Evolutionary conservation across 2,888 invertebrate genomes (phyloP).

Genomic region (Caenorhabditis afra): DNA sequence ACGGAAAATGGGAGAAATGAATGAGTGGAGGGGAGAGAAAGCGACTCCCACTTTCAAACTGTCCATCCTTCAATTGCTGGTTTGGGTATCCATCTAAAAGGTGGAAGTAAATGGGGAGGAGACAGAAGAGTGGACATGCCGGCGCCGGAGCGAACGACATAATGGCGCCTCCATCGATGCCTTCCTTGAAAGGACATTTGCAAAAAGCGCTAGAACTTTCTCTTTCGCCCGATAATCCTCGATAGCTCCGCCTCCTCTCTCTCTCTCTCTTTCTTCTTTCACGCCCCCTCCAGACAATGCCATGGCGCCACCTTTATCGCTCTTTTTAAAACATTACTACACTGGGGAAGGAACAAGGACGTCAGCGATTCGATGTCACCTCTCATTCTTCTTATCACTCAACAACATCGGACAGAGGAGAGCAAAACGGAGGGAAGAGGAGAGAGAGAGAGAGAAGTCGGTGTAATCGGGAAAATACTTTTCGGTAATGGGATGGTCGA

Average conservation of each 20-base stretch:
- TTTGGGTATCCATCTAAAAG: slow-evolving; percentile 1
- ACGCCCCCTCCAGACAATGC: slow-evolving; percentile 2
- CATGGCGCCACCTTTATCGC: background rate
- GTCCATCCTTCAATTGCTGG: slow-evolving; percentile 27
- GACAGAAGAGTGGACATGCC: slow-evolving; percentile 30
- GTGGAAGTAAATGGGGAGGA: slow-evolving; percentile 13
- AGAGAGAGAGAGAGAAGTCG: background rate
- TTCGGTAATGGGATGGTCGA: too few species aligned
- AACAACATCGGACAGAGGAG: slow-evolving; percentile 10
- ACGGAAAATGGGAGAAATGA: slow-evolving; percentile 1
- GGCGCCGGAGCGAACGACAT: slow-evolving; percentile 50
- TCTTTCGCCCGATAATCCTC: slow-evolving; percentile 13
- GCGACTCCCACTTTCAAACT: slow-evolving; percentile 45
- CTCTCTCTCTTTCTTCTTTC: slow-evolving; percentile 20
- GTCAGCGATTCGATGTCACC: background rate
- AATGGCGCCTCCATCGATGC: slow-evolving; percentile 39
- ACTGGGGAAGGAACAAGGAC: background rate
- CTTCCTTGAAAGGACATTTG: slow-evolving; percentile 28
- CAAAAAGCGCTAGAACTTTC: slow-evolving; percentile 22
- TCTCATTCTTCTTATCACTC: slow-evolving; percentile 35
- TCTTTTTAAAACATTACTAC: slow-evolving; percentile 4
- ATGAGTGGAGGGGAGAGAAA: slow-evolving; percentile 10
- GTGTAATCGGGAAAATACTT: background rate
- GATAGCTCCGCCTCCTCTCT: slow-evolving; percentile 3
- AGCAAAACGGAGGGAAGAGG: background rate